These are phyloP conservation scores for Tenebrosternarchus preto DNA, from an alignment of 2,113 vertebrate genomes.

Conservation along the genomic window DNA sequence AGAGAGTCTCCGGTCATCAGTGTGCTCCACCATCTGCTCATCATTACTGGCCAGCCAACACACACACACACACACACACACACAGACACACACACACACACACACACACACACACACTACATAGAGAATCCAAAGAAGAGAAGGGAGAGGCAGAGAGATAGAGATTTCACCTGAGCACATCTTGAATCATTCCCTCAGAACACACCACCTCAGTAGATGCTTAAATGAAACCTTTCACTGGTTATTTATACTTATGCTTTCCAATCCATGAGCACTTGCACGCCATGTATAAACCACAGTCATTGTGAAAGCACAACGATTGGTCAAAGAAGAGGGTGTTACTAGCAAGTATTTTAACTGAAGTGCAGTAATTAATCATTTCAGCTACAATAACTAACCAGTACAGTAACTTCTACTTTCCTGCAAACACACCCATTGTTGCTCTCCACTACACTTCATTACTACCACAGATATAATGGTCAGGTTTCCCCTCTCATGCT, in stretches of 20 bases:
- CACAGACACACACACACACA: constrained; percentile 18
- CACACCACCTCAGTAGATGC: constrained; percentile 9
- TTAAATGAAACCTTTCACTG: constrained; percentile 3
- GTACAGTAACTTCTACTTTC: neutral
- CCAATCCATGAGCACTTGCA: neutral
- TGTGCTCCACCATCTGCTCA: constrained; percentile 56
- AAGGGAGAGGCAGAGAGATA: neutral
- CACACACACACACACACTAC: neutral
- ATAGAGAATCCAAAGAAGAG: neutral
- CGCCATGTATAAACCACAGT: neutral
- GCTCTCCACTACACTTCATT: constrained; percentile 25
- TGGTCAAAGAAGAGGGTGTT: neutral
- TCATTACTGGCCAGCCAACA: constrained; percentile 50
- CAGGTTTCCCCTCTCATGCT: constrained; percentile 28
- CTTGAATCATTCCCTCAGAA: neutral
- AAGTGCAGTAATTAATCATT: neutral
- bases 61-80: constrained; percentile 9
- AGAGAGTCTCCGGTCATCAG: constrained; percentile 56
- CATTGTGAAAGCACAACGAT: neutral
- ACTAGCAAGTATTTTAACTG: neutral
- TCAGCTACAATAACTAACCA: constrained; percentile 2
- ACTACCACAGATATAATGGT: constrained; percentile 17
- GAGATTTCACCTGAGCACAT: constrained; percentile 15
- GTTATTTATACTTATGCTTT: constrained; percentile 2
- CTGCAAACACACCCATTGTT: neutral